Evolutionary conservation across 2,113 vertebrate species (phyloP).

Genomic region (Saiga tatarica): DNA sequence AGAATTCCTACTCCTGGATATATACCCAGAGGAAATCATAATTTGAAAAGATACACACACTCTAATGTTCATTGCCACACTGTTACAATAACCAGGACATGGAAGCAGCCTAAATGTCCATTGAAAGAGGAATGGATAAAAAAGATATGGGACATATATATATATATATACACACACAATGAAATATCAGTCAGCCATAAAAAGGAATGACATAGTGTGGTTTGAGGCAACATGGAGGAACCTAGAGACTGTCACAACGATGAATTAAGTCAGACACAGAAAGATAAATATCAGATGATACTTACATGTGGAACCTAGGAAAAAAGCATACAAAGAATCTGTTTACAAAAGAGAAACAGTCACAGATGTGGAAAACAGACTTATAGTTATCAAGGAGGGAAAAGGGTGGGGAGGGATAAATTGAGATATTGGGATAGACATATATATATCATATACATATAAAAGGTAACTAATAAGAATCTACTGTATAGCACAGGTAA

Average conservation of each 20-base stretch:
- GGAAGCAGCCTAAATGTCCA: not conserved
- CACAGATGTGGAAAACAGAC: not conserved
- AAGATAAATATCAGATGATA: not conserved
- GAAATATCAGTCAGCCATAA: not conserved
- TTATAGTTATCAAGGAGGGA: not conserved
- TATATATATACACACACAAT: not conserved
- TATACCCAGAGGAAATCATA: not conserved
- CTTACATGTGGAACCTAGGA: not conserved
- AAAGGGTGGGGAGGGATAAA: not conserved
- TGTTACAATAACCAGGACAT: not conserved
- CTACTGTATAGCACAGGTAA: not conserved
- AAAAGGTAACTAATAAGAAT: not conserved
- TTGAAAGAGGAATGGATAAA: not conserved
- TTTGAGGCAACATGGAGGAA: not conserved
- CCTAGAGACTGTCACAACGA: not conserved
- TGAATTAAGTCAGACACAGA: not conserved
- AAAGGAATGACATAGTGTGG: not conserved
- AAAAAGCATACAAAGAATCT: not conserved
- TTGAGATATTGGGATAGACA: not conserved
- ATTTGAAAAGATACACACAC: not conserved
- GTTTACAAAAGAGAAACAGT: not conserved
- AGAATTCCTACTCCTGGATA: too few relatives aligned
- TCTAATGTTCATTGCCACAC: not conserved
- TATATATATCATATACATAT: not conserved
- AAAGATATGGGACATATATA: not conserved